These are phyloP conservation scores for Semotilus atromaculatus DNA, from an alignment of 2,797 vertebrate species.

Conservation along the genomic window DNA sequence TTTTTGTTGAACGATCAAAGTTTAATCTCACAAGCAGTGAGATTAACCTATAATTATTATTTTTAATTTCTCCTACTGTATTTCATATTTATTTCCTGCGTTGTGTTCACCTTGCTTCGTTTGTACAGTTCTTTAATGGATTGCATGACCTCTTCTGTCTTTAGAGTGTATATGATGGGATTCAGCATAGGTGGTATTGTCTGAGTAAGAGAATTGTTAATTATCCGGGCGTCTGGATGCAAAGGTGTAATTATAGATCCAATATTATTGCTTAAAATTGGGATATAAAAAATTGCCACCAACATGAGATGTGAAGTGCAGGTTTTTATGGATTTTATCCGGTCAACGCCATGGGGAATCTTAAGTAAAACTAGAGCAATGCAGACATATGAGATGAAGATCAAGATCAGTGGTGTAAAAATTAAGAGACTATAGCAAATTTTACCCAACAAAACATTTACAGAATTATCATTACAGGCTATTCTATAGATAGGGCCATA, in stretches of 20 bases:
- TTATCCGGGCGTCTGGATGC: constrained; percentile 65
- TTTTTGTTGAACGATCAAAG: background rate
- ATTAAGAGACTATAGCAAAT: constrained; percentile 1
- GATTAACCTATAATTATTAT: too few species aligned
- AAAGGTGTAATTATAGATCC: constrained; percentile 43
- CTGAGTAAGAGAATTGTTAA: constrained; percentile 62
- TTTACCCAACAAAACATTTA: constrained; percentile 39
- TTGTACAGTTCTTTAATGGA: constrained; percentile 61
- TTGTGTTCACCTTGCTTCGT: constrained; percentile 1
- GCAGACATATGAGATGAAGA: constrained; percentile 60
- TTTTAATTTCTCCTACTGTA: too few species aligned
- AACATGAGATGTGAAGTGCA: constrained; percentile 70
- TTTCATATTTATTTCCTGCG: background rate
- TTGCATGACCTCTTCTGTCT: constrained; percentile 71
- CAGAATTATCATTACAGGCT: constrained; percentile 64
- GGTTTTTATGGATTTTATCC: constrained; percentile 66
- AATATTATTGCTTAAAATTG: constrained; percentile 60
- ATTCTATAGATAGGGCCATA: constrained; percentile 59
- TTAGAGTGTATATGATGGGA: constrained; percentile 74
- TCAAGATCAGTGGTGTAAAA: constrained; percentile 60
- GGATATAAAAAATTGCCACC: constrained; percentile 66
- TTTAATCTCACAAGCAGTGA: too few species aligned
- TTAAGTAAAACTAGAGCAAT: constrained; percentile 62
- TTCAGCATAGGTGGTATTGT: constrained; percentile 70
- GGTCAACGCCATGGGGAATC: constrained; percentile 56